Evolutionary conservation across 2,797 vertebrate genomes (phyloP).

Genomic region (Meda fulgida): DNA sequence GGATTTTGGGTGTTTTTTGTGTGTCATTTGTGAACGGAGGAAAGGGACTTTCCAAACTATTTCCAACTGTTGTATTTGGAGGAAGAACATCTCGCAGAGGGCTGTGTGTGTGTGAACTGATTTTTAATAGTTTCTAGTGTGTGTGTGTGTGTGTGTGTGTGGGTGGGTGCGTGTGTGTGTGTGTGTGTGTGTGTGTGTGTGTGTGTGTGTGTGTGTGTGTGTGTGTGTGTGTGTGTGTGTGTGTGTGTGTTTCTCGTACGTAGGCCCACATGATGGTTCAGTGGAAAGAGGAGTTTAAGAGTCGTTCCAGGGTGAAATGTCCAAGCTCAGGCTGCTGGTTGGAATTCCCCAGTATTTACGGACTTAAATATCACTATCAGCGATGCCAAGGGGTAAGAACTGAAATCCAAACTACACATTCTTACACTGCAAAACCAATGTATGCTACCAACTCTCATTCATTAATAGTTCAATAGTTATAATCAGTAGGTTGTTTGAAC

Average conservation of each 20-base stretch:
- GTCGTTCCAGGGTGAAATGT: slow-evolving; percentile 91
- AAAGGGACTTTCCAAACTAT: slow-evolving; percentile 46
- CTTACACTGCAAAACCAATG: not conserved
- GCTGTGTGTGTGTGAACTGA: slow-evolving; percentile 13
- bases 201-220: slow-evolving; percentile 5
- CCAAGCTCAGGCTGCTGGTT: slow-evolving; percentile 95
- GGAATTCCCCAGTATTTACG: slow-evolving; percentile 97
- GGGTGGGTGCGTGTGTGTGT: not conserved
- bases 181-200: too few species aligned
- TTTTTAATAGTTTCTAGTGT: slow-evolving; percentile 17
- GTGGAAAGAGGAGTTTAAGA: slow-evolving; percentile 98
- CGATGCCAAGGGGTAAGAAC: slow-evolving; percentile 91
- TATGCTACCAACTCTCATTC: not conserved
- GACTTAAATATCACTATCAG: slow-evolving; percentile 98
- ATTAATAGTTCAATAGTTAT: not conserved
- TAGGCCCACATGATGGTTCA: slow-evolving; percentile 91
- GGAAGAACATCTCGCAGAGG: not conserved
- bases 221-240: not conserved
- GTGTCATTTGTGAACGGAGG: slow-evolving; percentile 12
- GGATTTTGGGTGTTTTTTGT: slow-evolving; percentile 14
- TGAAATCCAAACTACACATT: slow-evolving; percentile 26
- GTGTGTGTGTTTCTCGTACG: slow-evolving; percentile 10
- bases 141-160: not conserved
- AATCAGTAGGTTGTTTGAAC: not conserved
- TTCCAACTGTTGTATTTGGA: slow-evolving; percentile 41